phyloP scores from a whole-genome alignment of 2,113 vertebrate species.

The Menidia beryllina region DNA sequence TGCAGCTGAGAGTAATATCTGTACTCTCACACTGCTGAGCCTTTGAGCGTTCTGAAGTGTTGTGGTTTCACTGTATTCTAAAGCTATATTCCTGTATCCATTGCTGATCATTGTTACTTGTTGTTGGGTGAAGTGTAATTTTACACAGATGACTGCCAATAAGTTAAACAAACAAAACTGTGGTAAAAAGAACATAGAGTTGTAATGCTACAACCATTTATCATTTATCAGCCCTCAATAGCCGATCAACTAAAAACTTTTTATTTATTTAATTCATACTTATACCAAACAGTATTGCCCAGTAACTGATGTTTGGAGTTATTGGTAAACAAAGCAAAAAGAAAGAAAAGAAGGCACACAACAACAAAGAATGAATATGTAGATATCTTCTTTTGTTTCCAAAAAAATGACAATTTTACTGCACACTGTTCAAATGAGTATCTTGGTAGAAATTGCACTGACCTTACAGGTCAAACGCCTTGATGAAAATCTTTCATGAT shows the following conservation, averaged over 20 bases:
- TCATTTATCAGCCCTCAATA: background rate
- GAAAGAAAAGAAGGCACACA: too few species aligned
- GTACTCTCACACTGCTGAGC: conserved; percentile 9
- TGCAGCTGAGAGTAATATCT: conserved; percentile 13
- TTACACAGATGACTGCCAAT: too few species aligned
- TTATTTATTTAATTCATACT: conserved; percentile 43
- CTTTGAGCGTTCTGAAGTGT: conserved; percentile 36
- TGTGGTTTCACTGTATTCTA: conserved; percentile 23
- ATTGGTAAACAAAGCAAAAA: too few species aligned
- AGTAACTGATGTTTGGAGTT: too few species aligned
- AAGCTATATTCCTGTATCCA: conserved; percentile 42
- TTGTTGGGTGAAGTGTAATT: background rate
- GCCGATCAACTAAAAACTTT: conserved; percentile 9
- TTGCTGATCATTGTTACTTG: too few species aligned
- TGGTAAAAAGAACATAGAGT: background rate
- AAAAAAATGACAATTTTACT: too few species aligned
- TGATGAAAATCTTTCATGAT: too few species aligned
- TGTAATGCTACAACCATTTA: conserved; percentile 1
- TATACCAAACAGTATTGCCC: conserved; percentile 32
- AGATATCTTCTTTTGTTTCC: too few species aligned
- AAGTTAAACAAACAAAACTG: background rate
- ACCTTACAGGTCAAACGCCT: too few species aligned
- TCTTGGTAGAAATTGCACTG: too few species aligned
- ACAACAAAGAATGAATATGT: too few species aligned
- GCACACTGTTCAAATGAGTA: too few species aligned